Conservation (phyloP, 2,888 invertebrate species). For the Tinea semifulvella region DNA sequence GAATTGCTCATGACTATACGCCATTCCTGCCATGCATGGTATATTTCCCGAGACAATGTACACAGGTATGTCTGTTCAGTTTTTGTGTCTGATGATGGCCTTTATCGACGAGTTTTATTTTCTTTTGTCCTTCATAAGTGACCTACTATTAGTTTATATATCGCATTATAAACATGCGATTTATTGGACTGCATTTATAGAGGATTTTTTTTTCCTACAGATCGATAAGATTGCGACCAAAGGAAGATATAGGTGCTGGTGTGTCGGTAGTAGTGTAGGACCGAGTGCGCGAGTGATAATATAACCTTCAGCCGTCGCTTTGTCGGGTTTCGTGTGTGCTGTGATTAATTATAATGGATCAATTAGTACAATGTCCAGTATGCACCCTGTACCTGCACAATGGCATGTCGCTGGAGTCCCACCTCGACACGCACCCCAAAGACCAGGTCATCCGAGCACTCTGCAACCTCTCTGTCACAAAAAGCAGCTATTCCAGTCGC, state of each 20-base stretch:
- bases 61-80: constrained; percentile 32
- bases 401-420: constrained; percentile 82
- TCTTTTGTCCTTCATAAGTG: constrained; percentile 58
- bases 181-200: constrained; percentile 20
- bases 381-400: constrained; percentile 85
- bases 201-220: constrained; percentile 53
- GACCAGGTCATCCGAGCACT: constrained; percentile 88
- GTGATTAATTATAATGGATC: constrained; percentile 41
- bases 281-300: constrained; percentile 7
- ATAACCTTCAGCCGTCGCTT: neutral
- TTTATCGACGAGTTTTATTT: constrained; percentile 63
- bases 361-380: constrained; percentile 76
- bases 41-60: constrained; percentile 27
- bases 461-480: constrained; percentile 56
- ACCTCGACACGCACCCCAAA: constrained; percentile 87
- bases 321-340: neutral
- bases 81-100: constrained; percentile 65
- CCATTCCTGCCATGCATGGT: neutral
- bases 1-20: constrained; percentile 44
- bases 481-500: constrained; percentile 44
- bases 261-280: constrained; percentile 1
- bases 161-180: constrained; percentile 3
- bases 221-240: constrained; percentile 57
- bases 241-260: neutral
- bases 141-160: constrained; percentile 3